Conservation (phyloP, 2,797 vertebrate species). For the Hephaestus fuliginosus region DNA sequence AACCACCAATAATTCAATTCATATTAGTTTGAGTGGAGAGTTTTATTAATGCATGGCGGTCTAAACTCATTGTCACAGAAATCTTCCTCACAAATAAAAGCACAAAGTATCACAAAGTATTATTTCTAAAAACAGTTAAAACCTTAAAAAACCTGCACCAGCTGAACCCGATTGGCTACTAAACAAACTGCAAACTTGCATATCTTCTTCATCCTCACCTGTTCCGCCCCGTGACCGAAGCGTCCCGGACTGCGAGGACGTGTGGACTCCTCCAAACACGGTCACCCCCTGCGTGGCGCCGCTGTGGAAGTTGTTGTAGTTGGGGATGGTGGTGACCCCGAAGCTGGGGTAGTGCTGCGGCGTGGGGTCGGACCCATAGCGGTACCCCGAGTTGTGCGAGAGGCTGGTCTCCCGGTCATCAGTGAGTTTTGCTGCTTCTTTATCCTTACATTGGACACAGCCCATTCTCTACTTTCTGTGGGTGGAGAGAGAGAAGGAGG, state of each 20-base stretch:
- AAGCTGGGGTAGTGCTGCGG: conserved; percentile 98
- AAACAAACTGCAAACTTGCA: neutral
- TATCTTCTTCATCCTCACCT: conserved; percentile 80
- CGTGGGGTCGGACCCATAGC: conserved; percentile 98
- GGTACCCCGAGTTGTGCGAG: conserved; percentile 96
- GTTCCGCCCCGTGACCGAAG: conserved; percentile 96
- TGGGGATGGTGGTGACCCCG: conserved; percentile 96
- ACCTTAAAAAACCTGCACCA: neutral
- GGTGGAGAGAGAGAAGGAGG: conserved; percentile 41
- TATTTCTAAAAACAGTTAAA: neutral
- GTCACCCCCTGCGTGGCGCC: conserved; percentile 94
- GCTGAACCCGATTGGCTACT: neutral
- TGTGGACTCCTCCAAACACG: conserved; percentile 97
- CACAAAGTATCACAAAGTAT: neutral
- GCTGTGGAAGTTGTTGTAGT: conserved; percentile 99
- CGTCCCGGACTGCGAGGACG: conserved; percentile 96
- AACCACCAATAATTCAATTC: neutral
- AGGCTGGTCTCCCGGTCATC: conserved; percentile 96
- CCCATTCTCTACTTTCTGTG: conserved; percentile 98
- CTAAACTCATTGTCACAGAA: neutral
- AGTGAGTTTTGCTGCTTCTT: conserved; percentile 99
- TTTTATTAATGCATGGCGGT: neutral
- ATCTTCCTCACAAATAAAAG: too few species aligned
- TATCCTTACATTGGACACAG: conserved; percentile 99
- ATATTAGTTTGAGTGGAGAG: neutral